A percentile compares a stretch with the other conserved stretches of the same genome.
phyloP scores from a whole-genome alignment of 2,113 vertebrate species.

The Clarias gariepinus region DNA sequence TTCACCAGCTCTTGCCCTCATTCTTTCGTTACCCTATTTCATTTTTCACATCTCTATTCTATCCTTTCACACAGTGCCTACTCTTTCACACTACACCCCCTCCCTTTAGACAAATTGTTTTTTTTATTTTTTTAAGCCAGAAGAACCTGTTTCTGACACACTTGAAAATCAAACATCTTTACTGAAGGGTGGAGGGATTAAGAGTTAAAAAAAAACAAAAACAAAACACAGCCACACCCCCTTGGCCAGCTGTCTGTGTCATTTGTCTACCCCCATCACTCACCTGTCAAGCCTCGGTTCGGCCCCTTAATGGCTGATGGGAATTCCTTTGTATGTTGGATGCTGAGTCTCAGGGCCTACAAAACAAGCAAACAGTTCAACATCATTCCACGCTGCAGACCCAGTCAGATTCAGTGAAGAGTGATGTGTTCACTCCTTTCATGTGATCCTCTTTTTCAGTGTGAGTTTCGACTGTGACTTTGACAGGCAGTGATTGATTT shows the following conservation, averaged over 20 bases:
- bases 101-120: conserved; percentile 18
- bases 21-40: conserved; percentile 9
- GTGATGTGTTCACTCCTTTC: conserved; percentile 36
- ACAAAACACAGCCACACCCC: conserved; percentile 7
- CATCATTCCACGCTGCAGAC: conserved; percentile 17
- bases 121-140: conserved; percentile 32
- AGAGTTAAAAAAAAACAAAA: neutral
- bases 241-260: conserved; percentile 27
- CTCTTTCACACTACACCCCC: neutral
- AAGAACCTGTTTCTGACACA: conserved; percentile 27
- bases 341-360: conserved; percentile 38
- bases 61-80: neutral
- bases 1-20: conserved; percentile 1
- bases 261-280: conserved; percentile 45
- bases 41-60: conserved; percentile 8
- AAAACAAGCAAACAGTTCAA: conserved; percentile 43
- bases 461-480: conserved; percentile 15
- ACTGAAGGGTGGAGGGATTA: conserved; percentile 12
- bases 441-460: conserved; percentile 29
- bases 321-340: conserved; percentile 30
- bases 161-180: conserved; percentile 25
- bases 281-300: conserved; percentile 40
- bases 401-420: conserved; percentile 21
- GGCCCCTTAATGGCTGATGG: conserved; percentile 1
- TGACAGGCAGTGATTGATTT: conserved; percentile 50